Evolutionary conservation across 2,113 vertebrate genomes (phyloP), one percentile per base, ranked within the genome.

Genomic region (Mungos mungo): DNA sequence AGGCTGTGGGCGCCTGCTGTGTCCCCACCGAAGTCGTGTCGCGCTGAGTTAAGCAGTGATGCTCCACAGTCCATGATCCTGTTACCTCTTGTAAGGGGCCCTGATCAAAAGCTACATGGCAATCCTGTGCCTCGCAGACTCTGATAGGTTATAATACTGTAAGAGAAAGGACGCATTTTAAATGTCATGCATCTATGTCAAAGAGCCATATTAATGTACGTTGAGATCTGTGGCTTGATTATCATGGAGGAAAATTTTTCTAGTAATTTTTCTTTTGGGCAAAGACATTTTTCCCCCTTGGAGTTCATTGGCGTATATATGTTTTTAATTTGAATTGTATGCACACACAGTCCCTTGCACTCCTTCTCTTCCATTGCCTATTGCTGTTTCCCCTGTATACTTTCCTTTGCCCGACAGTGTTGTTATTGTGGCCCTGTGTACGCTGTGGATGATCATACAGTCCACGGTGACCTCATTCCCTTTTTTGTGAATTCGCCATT

Each of bases 361-460:
- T 18, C 18, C 25, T 29, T 88, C 18, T 60, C 65, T n/a, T 19
- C 41, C 7, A 7, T 31, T 9, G 23, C 27, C 50, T 16, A 0
- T 41, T 50, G 38, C 29, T 69, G 1, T 76, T 69, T 76, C 38
- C 45, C 35, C 57, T 35, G 0, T 66, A 1, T 6, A 23, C 10
- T 66, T 25, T 23, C 19, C 23, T 77, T 23, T 23, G 60, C 10
- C 27, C 5, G 13, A 25, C 72, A 45, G 38, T 45, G 72, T 60
- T 93, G 2, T 18, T 35, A n/a, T 7, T 12, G 12, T 9, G 33
- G 23, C 10, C 23, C 1, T 0, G 9, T 5, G 5, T 2, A 1
- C 27, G 0, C 72, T 68, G 23, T 21, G n/a, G 84, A 13, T n/a
- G 29, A 4, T 23, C 63, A 0, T 5, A 25, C 8, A 6, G 88